A percentile compares a stretch with the other conserved stretches of the same genome.
Conservation (phyloP, 2,888 invertebrate species). For the Leptopilina syphax region DNA sequence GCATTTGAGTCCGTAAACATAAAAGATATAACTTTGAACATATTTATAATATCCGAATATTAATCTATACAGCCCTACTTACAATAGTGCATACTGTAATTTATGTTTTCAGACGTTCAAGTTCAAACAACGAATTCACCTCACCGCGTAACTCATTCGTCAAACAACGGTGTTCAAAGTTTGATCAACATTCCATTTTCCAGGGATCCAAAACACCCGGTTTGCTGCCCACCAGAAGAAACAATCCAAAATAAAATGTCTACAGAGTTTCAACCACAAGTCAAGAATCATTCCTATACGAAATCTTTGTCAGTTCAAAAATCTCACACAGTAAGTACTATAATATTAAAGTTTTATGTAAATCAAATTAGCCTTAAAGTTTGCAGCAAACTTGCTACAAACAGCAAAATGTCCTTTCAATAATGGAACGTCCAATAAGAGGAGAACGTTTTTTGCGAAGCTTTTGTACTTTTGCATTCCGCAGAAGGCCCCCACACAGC, state of each 20-base stretch:
- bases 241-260: conserved; percentile 58
- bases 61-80: too few species aligned
- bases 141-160: conserved; percentile 67
- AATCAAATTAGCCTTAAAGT: not conserved
- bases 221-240: conserved; percentile 70
- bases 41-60: not conserved
- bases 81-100: conserved; percentile 50
- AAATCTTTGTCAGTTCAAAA: conserved; percentile 65
- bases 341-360: not conserved
- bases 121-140: conserved; percentile 76
- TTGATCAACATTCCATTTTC: conserved; percentile 76
- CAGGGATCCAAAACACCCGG: conserved; percentile 74
- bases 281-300: conserved; percentile 62
- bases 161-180: conserved; percentile 69
- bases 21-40: not conserved
- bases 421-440: too few species aligned
- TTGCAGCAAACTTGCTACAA: too few species aligned
- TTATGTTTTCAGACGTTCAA: conserved; percentile 71
- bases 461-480: too few species aligned
- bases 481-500: too few species aligned
- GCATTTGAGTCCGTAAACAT: too few species aligned
- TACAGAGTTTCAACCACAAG: conserved; percentile 58
- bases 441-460: too few species aligned
- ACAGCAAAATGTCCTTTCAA: too few species aligned
- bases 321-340: conserved; percentile 69